Evolutionary conservation across 2,888 invertebrate species (phyloP), one percentile per base, ranked within the genome.

Genomic region (Lymantria dispar): DNA sequence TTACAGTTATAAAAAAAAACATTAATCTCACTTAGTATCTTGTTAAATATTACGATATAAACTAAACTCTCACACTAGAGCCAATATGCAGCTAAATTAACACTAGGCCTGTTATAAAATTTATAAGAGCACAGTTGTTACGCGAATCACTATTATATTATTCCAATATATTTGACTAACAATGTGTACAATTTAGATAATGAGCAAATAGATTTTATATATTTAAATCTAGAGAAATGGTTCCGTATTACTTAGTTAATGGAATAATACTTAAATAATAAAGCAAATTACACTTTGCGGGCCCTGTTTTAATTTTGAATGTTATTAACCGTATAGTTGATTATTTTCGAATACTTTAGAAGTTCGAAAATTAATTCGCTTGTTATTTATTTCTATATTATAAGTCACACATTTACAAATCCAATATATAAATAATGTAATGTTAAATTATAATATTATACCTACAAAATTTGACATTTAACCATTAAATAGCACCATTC

Each of bases 11-110:
- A 78, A 83, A 85, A 85, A 78, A 83, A 85, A 85, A 86, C 81
- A 85, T 86, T 85, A 89, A 87, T 89, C 90, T 91, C 90, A 91
- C 90, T 89, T 87, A 80, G 79, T 83, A 80, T 82, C 77, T 83
- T 75, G 77, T 81, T 83, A 77, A 74, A 83, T 80, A 33, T 33
- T 33, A 82, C 70, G 76, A 78, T 77, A 33, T 80, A 83, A 74
- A 73, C 80, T 85, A 83, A 69, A 71, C 73, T 74, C 72, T 76
- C 67, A 54, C 74, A 71, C 62, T 72, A 77, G 70, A 78, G 69
- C 72, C 64, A 70, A 76, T 75, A 79, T 70, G 62, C 74, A 78
- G 76, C 73, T 77, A 74, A 68, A 72, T 41, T 72, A 76, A 74
- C 73, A 57, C 76, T 76, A 83, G 79, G 82, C 81, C 79, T 65